Conservation (phyloP, 2,113 vertebrate species). For the Aspidoscelis tigris region DNA sequence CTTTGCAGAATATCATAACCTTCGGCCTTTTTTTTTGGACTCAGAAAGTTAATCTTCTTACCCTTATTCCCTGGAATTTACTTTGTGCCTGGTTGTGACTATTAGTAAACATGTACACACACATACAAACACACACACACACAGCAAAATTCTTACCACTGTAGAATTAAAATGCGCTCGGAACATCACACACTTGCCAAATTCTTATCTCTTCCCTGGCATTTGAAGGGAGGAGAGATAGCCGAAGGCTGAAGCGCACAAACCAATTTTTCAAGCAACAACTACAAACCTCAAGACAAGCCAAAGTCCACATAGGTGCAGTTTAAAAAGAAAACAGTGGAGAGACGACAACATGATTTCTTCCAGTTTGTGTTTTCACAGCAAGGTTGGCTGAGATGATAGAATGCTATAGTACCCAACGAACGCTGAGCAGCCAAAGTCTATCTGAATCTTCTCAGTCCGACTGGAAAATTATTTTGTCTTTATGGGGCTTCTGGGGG, state of each 20-base stretch:
- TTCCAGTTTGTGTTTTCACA: slow-evolving; percentile 15
- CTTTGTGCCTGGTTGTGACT: slow-evolving; percentile 1
- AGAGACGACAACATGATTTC: neutral
- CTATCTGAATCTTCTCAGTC: slow-evolving; percentile 33
- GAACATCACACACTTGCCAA: slow-evolving; percentile 29
- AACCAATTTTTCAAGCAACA: neutral
- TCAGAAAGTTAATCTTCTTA: neutral
- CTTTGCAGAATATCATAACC: slow-evolving; percentile 23
- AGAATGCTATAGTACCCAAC: slow-evolving; percentile 7
- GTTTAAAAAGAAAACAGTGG: neutral
- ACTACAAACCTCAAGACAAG: neutral
- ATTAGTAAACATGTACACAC: neutral
- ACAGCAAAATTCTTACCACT: neutral
- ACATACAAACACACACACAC: neutral
- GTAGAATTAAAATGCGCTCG: slow-evolving; percentile 25
- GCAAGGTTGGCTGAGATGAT: fast-evolving
- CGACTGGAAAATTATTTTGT: neutral
- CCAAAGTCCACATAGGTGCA: neutral
- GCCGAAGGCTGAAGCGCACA: neutral
- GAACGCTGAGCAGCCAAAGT: neutral
- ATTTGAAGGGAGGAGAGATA: slow-evolving; percentile 45
- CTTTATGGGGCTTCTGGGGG: fast-evolving
- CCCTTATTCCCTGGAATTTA: slow-evolving; percentile 12
- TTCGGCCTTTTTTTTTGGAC: neutral
- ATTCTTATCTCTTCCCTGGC: slow-evolving; percentile 14